Conservation (phyloP, 2,888 invertebrate genomes). For the Lottia scabra region DNA sequence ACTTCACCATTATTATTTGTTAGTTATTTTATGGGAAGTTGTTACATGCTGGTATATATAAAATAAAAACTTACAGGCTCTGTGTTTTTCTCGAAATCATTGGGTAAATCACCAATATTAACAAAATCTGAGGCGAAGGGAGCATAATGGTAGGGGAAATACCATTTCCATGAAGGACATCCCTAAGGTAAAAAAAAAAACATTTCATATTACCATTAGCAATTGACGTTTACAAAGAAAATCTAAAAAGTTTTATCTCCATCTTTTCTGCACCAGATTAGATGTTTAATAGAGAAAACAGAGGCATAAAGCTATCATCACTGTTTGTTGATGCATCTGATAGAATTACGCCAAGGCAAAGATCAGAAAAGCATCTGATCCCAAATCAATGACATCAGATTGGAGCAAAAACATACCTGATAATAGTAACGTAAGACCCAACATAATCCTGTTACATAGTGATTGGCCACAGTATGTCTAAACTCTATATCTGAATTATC, state of each 20-base stretch:
- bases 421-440: slow-evolving; percentile 99
- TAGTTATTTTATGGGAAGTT: too few species aligned
- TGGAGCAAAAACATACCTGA: slow-evolving; percentile 73
- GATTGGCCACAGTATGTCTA: slow-evolving; percentile 89
- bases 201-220: not conserved
- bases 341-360: too few species aligned
- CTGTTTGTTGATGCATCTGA: too few species aligned
- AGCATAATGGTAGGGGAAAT: slow-evolving; percentile 99
- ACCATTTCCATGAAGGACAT: slow-evolving; percentile 99
- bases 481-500: slow-evolving; percentile 76
- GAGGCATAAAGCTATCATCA: too few species aligned
- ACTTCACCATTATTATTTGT: too few species aligned
- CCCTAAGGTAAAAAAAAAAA: slow-evolving; percentile 73
- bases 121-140: slow-evolving; percentile 99
- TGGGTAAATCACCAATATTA: slow-evolving; percentile 84
- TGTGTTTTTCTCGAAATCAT: slow-evolving; percentile 88
- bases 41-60: not conserved
- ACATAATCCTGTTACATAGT: slow-evolving; percentile 95
- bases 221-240: not conserved
- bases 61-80: slow-evolving; percentile 78
- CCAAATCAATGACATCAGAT: too few species aligned
- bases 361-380: too few species aligned
- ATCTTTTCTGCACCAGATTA: too few species aligned
- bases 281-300: too few species aligned
- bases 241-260: too few species aligned